Percentiles rank a stretch among this genome's conserved stretches.
Evolutionary conservation across 2,888 invertebrate genomes (phyloP).

Genomic region (Pyrocoelia pectoralis): DNA sequence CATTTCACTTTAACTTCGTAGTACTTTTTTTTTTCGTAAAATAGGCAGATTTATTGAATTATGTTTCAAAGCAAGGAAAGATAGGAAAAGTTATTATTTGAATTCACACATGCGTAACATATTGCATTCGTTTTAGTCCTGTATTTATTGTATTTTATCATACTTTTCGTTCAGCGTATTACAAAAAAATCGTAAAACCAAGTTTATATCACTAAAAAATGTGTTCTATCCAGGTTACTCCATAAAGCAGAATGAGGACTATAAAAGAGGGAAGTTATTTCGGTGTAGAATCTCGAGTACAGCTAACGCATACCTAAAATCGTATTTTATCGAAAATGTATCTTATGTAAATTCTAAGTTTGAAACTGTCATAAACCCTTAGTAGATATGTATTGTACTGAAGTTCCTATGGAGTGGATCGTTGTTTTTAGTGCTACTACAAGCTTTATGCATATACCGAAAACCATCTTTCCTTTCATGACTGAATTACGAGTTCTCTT

Average conservation of each 20-base stretch:
- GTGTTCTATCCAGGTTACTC: neutral
- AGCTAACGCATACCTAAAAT: neutral
- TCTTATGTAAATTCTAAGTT: neutral
- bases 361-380: neutral
- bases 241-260: neutral
- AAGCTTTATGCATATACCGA: too few species aligned
- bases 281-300: neutral
- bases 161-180: neutral
- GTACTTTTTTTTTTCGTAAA: too few species aligned
- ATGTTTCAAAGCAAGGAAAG: too few species aligned
- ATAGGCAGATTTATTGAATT: too few species aligned
- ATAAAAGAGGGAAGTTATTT: neutral
- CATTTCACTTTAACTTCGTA: too few species aligned
- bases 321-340: neutral
- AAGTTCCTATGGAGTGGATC: neutral
- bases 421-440: too few species aligned
- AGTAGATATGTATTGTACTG: neutral
- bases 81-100: too few species aligned
- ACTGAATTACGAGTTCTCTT: too few species aligned
- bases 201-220: neutral
- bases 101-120: too few species aligned
- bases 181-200: constrained; percentile 1
- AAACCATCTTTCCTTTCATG: too few species aligned
- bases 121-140: too few species aligned
- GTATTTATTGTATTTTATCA: neutral